Evolutionary conservation across 2,888 invertebrate species (phyloP), one percentile per base, ranked within the genome.

Genomic region (Galeruca laticollis): DNA sequence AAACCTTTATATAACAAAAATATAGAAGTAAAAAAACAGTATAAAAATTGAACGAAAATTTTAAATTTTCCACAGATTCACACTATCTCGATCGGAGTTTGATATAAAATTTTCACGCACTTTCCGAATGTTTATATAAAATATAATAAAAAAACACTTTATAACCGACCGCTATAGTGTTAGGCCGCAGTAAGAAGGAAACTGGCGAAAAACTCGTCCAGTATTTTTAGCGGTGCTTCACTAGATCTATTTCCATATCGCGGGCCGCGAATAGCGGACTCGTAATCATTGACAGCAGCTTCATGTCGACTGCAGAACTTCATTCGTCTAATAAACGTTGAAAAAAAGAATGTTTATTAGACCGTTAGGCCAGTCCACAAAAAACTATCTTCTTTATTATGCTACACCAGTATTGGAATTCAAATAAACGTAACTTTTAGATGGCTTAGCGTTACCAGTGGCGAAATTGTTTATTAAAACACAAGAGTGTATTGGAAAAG

Each of bases 151-250:
- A 52, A 61, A 15, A 60, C 26, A 47, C 61, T 59, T 70, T 71
- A 63, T 54, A 47, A 56, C 76, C 76, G 76, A 74, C 76, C 76
- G 77, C 76, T 77, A 79, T 75, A 79, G 79, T 78, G 79, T 77
- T 76, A 76, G 78, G 76, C 78, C 81, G 82, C 78, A 79, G 79
- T 79, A 81, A 81, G 77, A 82, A 81, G 83, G 82, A 83, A 83
- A 84, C 84, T 84, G 82, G 85, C 85, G 79, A 84, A 85, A 82
- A 47, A 82, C 74, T 77, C 75, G 73, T 74, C 72, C 70, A 72
- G 66, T 57, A 66, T 65, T 83, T 84, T 84, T 83, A 84, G 84
- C 80, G 77, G 79, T 80, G 79, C 73, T 82, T 83, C 80, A 70
- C 69, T 80, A 74, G 75, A 77, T 73, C 83, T 83, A 83, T 83